phyloP scores from a whole-genome alignment of 23 tunicate species.

The Trididemnum miniatum region DNA sequence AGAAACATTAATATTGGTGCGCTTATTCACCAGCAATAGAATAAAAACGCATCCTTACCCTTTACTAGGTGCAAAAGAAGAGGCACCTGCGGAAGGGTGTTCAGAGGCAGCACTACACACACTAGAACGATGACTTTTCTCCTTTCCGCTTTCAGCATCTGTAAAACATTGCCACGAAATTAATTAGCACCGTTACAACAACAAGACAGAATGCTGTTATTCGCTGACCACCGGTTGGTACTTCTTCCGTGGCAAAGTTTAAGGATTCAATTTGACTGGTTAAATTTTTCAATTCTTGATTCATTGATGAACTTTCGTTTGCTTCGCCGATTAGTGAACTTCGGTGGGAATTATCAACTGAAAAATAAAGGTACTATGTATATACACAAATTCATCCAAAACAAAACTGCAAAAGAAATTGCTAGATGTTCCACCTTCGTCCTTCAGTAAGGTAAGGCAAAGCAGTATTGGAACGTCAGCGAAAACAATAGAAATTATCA shows the following conservation, averaged over 20 bases:
- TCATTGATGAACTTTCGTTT: background rate
- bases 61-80: background rate
- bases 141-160: background rate
- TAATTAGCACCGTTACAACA: no score
- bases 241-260: background rate
- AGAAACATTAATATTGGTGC: background rate
- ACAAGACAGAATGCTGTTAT: no score
- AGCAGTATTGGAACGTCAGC: no score
- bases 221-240: no score
- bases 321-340: constrained; percentile 19
- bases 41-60: background rate
- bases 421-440: no score
- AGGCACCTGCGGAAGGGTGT: background rate
- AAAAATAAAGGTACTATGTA: background rate
- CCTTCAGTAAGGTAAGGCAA: no score
- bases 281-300: constrained; percentile 40
- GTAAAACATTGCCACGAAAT: background rate
- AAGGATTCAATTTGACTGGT: constrained; percentile 62
- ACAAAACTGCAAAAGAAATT: background rate
- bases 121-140: constrained; percentile 1
- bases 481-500: no score
- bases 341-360: constrained; percentile 42
- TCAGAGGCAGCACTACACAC: background rate
- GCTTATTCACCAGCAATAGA: background rate
- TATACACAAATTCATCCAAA: background rate